Evolutionary conservation across 2,888 invertebrate genomes (phyloP).

Genomic region (Caenorhabditis panamensis): DNA sequence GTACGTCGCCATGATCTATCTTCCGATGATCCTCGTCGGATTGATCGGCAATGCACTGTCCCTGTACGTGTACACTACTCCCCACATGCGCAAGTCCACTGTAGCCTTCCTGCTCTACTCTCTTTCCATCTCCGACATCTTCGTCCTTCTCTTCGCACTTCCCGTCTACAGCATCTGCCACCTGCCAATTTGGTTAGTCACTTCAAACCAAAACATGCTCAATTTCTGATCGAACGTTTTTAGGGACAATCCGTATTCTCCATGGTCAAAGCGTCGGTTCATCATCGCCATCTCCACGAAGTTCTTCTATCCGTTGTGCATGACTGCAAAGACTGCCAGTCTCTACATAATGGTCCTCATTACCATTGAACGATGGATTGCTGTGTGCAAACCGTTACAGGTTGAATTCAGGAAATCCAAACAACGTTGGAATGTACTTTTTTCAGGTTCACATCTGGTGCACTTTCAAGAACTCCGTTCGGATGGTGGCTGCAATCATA

Average conservation of each 20-base stretch:
- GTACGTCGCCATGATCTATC: constrained; percentile 48
- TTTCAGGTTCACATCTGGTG: constrained; percentile 59
- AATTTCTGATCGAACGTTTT: not conserved
- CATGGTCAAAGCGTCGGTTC: constrained; percentile 42
- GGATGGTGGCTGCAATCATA: constrained; percentile 37
- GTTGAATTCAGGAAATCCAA: no score
- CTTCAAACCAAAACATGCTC: not conserved
- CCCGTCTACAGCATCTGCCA: constrained; percentile 48
- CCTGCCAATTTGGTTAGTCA: constrained; percentile 50
- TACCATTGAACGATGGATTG: constrained; percentile 61
- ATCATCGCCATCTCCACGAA: constrained; percentile 45
- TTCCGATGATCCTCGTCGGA: constrained; percentile 48
- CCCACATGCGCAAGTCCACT: constrained; percentile 54
- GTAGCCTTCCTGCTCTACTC: constrained; percentile 61
- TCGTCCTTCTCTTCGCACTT: constrained; percentile 43
- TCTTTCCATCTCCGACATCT: constrained; percentile 56
- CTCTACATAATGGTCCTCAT: constrained; percentile 61
- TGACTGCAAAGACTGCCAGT: constrained; percentile 61
- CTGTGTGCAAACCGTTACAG: constrained; percentile 61
- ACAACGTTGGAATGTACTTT: no score
- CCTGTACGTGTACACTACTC: constrained; percentile 53
- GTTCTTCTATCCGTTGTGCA: constrained; percentile 58
- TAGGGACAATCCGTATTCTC: constrained; percentile 44
- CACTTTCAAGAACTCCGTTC: constrained; percentile 55
- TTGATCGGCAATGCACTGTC: constrained; percentile 55